Percentiles rank a stretch among this genome's conserved stretches.
Conservation (phyloP, 2,113 vertebrate species). For the Pluvialis apricaria region DNA sequence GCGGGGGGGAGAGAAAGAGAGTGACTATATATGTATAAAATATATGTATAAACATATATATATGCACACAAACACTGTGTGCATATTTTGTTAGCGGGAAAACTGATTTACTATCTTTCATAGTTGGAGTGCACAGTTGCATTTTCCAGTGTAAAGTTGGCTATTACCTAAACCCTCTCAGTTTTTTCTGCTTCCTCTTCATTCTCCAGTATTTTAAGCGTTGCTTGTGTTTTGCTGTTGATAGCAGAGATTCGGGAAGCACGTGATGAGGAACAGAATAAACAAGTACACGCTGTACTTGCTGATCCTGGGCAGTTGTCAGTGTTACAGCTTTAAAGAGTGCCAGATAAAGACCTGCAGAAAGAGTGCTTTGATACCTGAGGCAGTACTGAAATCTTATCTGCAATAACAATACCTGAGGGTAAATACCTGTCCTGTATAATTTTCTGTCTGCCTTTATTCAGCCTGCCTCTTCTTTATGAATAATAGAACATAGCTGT, state of each 20-base stretch:
- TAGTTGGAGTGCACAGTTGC: not conserved
- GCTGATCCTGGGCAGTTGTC: not conserved
- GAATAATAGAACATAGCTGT: not conserved
- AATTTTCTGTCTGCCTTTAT: not conserved
- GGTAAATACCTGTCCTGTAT: not conserved
- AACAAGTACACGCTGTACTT: not conserved
- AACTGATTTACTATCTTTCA: not conserved
- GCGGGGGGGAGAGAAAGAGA: not conserved
- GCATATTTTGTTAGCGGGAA: not conserved
- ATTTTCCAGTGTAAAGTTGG: not conserved
- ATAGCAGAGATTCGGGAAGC: not conserved
- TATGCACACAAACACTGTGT: fast-evolving
- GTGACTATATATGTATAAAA: not conserved
- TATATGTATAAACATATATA: not conserved
- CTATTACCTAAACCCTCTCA: not conserved
- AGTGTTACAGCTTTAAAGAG: not conserved
- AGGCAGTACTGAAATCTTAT: not conserved
- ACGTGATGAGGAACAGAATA: not conserved
- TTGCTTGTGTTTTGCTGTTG: not conserved
- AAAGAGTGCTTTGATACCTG: not conserved
- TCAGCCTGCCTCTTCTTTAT: not conserved
- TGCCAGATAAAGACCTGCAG: not conserved
- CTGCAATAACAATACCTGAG: not conserved
- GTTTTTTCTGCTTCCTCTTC: not conserved
- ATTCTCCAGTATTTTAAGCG: not conserved